Percentiles rank a stretch among this genome's conserved stretches.
Evolutionary conservation across 1,140 invertebrate species (phyloP).

Genomic region (Drosophila cardini): DNA sequence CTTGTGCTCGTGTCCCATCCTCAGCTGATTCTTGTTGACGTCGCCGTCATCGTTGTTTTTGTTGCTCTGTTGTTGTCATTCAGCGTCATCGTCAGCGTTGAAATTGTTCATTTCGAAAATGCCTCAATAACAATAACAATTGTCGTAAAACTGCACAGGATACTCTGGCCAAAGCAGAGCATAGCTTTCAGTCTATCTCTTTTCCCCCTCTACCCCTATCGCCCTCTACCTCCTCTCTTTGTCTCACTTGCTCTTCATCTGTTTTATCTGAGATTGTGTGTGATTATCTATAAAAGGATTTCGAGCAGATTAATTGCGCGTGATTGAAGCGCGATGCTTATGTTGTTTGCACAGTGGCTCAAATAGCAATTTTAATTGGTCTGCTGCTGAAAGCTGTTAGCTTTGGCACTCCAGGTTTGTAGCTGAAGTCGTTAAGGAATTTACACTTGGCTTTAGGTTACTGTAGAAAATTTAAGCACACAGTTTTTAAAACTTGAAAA

Average conservation of each 20-base stretch:
- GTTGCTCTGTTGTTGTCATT: constrained; percentile 67
- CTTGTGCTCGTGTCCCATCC: constrained; percentile 57
- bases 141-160: constrained; percentile 82
- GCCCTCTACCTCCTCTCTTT: background rate
- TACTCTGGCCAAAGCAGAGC: constrained; percentile 43
- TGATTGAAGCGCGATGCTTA: constrained; percentile 74
- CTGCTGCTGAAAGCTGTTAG: constrained; percentile 8
- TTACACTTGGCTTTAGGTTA: too few species aligned
- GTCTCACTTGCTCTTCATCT: constrained; percentile 16
- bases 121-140: constrained; percentile 84
- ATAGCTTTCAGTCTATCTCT: constrained; percentile 16
- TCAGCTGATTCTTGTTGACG: constrained; percentile 13
- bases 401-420: constrained; percentile 2
- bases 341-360: constrained; percentile 48
- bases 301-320: constrained; percentile 82
- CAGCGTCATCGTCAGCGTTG: constrained; percentile 75
- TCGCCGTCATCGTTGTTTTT: constrained; percentile 17
- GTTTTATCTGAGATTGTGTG: constrained; percentile 64
- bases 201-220: background rate
- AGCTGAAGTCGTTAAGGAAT: background rate
- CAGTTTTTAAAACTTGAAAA: too few species aligned
- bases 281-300: constrained; percentile 82
- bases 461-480: too few species aligned
- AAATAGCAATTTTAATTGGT: constrained; percentile 10
- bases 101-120: constrained; percentile 84